Evolutionary conservation across 2,888 invertebrate genomes (phyloP).

Genomic region (Tipula vernalis): DNA sequence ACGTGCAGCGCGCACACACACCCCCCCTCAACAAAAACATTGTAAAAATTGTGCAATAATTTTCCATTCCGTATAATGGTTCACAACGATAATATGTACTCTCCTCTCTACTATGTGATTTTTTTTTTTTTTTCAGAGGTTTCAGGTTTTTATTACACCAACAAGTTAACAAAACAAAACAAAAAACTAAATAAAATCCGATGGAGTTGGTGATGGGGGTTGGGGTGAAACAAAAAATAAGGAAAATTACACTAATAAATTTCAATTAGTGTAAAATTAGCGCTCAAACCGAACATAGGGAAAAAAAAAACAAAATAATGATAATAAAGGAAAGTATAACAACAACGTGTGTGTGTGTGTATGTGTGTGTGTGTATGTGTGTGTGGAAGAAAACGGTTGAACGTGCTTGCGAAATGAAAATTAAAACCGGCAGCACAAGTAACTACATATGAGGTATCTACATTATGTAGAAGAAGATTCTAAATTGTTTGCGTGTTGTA

Average conservation of each 20-base stretch:
- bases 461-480: neutral
- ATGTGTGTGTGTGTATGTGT: neutral
- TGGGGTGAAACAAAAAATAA: neutral
- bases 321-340: neutral
- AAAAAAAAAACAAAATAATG: neutral
- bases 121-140: neutral
- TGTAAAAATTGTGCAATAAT: neutral
- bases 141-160: neutral
- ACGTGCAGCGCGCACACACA: neutral
- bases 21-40: neutral
- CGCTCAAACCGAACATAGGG: neutral
- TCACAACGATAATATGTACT: neutral
- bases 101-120: neutral
- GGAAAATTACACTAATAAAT: slow-evolving; percentile 9
- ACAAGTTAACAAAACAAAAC: neutral
- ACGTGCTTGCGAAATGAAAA: slow-evolving; percentile 6
- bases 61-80: neutral
- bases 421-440: neutral
- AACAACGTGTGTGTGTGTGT: neutral
- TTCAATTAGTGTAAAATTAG: slow-evolving; percentile 9
- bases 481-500: neutral
- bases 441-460: neutral
- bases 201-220: neutral
- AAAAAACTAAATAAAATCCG: neutral
- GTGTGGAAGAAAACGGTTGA: neutral